Evolutionary conservation across 92 coral and sea anemone species (phyloP).

Genomic region (Porites evermanni): DNA sequence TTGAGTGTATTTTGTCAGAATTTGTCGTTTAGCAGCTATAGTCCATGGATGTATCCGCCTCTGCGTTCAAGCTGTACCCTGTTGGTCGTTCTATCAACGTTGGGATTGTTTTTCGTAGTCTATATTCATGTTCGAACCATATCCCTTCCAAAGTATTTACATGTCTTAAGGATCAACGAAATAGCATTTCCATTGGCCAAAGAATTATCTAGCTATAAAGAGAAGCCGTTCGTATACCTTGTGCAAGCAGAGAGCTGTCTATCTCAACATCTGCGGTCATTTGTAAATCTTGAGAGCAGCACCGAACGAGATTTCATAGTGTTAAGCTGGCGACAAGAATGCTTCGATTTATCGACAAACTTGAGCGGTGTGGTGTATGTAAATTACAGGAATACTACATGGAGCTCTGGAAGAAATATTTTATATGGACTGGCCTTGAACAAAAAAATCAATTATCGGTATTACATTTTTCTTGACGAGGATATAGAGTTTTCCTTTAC

Average conservation of each 20-base stretch:
- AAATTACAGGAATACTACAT: conserved; percentile 67
- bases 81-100: conserved; percentile 4
- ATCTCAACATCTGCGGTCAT: conserved; percentile 60
- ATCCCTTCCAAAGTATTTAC: neutral
- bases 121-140: conserved; percentile 9
- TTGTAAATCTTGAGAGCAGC: conserved; percentile 56
- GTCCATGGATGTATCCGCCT: conserved; percentile 24
- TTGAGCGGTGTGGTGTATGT: conserved; percentile 63
- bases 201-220: neutral
- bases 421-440: conserved; percentile 66
- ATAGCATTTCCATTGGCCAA: neutral
- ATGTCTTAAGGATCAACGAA: neutral
- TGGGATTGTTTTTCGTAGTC: conserved; percentile 15
- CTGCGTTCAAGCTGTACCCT: neutral
- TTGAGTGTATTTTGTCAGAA: no score
- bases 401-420: conserved; percentile 89
- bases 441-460: conserved; percentile 64
- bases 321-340: conserved; percentile 77
- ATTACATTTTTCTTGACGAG: conserved; percentile 87
- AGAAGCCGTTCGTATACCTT: conserved; percentile 69
- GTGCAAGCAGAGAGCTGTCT: conserved; percentile 90
- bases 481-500: conserved; percentile 82
- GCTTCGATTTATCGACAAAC: conserved; percentile 41
- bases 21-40: neutral
- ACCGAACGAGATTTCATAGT: conserved; percentile 73